Evolutionary conservation across 2,888 invertebrate species (phyloP), one percentile per base, ranked within the genome.

Genomic region (Teleogryllus oceanicus): DNA sequence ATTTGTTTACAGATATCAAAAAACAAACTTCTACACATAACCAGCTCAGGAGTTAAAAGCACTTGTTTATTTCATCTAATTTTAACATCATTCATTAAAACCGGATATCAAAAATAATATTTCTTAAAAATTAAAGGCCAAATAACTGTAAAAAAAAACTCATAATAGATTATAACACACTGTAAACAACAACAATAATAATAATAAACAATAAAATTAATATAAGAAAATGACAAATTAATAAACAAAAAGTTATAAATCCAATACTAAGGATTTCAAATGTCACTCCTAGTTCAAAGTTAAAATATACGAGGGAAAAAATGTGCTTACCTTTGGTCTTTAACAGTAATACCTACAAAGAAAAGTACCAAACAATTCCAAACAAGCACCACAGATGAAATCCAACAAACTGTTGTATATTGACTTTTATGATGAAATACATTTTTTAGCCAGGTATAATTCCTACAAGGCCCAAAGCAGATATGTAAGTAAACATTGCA

Each of bases 351-450:
- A 82, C 87, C 89, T 1, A 88, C 87, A 77, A 88, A 84, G 76
- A 90, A 85, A 20, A 93, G 86, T 24, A 90, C 88, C 77, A 90
- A 83, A 13, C 89, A 88, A 79, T 89, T 89, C 81, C 90, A 85
- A 76, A 92, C 83, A 79, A 92, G 88, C 16, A 91, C 89, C 11
- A 89, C 84, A 79, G 90, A 88, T 50, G 93, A 91, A 77, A 92
- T 89, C 92, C 92, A 92, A 82, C 91, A 91, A 80, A 93, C 87
- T 11, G 92, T 91, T 76, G 92, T 92, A 83, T 92, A 90, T 84
- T 88, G 89, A 85, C 91, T 92, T 80, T 86, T 86, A 83, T 89
- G 89, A 84, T 90, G 88, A 78, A 91, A 85, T 50, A 90, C 87
- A 84, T 90, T 89, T 83, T 86, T 88, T 74, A 90, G 83, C 89